These are phyloP conservation scores for Tympanuchus pallidicinctus DNA, from an alignment of 2,113 vertebrate species.

Conservation along the genomic window DNA sequence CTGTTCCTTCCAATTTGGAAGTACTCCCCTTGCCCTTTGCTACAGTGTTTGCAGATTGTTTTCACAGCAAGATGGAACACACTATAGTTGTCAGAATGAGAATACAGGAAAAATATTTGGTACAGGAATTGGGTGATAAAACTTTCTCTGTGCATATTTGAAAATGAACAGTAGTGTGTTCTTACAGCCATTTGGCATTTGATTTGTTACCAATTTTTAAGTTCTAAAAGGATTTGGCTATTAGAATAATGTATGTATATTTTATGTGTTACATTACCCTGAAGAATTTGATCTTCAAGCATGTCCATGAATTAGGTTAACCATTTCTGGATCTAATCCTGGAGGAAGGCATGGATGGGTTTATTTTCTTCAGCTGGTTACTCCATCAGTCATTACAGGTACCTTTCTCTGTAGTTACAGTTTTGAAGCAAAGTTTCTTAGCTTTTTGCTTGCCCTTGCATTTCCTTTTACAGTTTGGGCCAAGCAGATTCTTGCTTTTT, in stretches of 20 bases:
- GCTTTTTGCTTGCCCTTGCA: slow-evolving; percentile 33
- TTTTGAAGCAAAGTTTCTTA: slow-evolving; percentile 43
- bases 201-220: background rate
- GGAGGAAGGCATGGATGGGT: background rate
- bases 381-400: background rate
- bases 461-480: slow-evolving; percentile 45
- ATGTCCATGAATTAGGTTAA: background rate
- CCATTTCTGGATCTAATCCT: background rate
- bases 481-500: slow-evolving; percentile 50
- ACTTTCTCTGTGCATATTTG: background rate
- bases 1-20: background rate
- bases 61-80: background rate
- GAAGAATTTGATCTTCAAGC: background rate
- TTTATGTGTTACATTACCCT: background rate
- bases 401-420: background rate
- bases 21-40: background rate
- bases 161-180: background rate
- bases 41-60: background rate
- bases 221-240: background rate
- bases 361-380: slow-evolving; percentile 12
- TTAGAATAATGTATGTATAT: background rate
- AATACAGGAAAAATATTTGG: slow-evolving; percentile 5
- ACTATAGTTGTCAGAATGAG: background rate
- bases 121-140: background rate
- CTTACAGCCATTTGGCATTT: background rate